These are phyloP conservation scores for Ichneumoninae sp. DNA, from an alignment of 2,888 invertebrate genomes.

Conservation along the genomic window DNA sequence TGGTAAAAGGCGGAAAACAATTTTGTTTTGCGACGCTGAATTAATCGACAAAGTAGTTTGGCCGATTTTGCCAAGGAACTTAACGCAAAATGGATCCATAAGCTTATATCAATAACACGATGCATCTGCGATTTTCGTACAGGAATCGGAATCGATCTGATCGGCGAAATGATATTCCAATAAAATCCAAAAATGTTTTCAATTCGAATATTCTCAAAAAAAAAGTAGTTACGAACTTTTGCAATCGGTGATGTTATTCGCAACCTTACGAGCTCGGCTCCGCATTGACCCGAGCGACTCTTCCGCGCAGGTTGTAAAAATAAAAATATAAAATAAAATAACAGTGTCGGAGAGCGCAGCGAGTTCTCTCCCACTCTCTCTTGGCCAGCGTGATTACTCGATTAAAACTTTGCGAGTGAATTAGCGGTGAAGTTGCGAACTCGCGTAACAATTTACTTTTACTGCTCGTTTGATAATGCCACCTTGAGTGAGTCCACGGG, in stretches of 20 bases:
- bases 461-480: constrained; percentile 32
- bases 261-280: neutral
- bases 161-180: neutral
- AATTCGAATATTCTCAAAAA: neutral
- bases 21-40: neutral
- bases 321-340: constrained; percentile 20
- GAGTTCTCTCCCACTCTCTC: neutral
- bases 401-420: constrained; percentile 52
- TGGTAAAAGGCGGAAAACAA: neutral
- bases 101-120: neutral
- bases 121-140: neutral
- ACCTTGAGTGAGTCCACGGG: constrained; percentile 6
- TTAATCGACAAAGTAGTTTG: neutral
- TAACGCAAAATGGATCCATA: neutral
- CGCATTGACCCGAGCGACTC: neutral
- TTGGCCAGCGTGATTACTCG: constrained; percentile 19
- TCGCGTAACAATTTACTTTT: constrained; percentile 43
- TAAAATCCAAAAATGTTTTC: neutral
- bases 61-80: neutral
- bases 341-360: neutral
- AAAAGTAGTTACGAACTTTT: neutral
- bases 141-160: neutral
- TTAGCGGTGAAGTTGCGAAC: constrained; percentile 35
- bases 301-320: neutral
- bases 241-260: neutral